Percentiles rank a stretch among this genome's conserved stretches.
phyloP scores from a whole-genome alignment of 1,140 invertebrate genomes.

The Thaumetopoea pityocampa region DNA sequence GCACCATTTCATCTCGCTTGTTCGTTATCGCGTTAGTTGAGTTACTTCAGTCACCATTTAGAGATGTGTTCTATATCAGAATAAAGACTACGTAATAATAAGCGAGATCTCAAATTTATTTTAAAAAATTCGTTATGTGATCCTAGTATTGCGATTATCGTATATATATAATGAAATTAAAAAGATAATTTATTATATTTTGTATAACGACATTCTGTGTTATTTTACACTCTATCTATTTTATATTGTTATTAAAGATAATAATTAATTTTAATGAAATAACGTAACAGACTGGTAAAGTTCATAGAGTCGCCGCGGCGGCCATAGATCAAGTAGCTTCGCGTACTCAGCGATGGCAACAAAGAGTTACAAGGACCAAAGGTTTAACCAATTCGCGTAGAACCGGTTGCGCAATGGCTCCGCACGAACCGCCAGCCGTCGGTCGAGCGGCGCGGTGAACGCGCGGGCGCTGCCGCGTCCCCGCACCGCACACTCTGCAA shows the following conservation, averaged over 20 bases:
- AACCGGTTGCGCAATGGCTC: conserved; percentile 74
- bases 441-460: conserved; percentile 39
- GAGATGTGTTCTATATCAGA: conserved; percentile 71
- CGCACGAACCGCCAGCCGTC: conserved; percentile 61
- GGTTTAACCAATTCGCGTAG: conserved; percentile 74
- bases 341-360: conserved; percentile 74
- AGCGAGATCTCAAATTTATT: conserved; percentile 76
- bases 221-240: conserved; percentile 72
- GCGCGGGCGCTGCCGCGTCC: conserved; percentile 4
- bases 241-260: conserved; percentile 73
- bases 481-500: conserved; percentile 30
- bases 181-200: conserved; percentile 75
- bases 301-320: conserved; percentile 73
- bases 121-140: conserved; percentile 72
- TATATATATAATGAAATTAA: conserved; percentile 64
- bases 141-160: conserved; percentile 70
- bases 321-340: conserved; percentile 74
- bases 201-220: conserved; percentile 73
- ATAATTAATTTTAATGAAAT: conserved; percentile 76
- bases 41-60: conserved; percentile 63
- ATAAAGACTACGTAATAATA: conserved; percentile 74
- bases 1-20: conserved; percentile 44
- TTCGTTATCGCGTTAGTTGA: conserved; percentile 60
- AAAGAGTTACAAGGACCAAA: conserved; percentile 73
- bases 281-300: conserved; percentile 75